Evolutionary conservation across 1,140 invertebrate species (phyloP), one percentile per base, ranked within the genome.

Genomic region (Nephila pilipes): DNA sequence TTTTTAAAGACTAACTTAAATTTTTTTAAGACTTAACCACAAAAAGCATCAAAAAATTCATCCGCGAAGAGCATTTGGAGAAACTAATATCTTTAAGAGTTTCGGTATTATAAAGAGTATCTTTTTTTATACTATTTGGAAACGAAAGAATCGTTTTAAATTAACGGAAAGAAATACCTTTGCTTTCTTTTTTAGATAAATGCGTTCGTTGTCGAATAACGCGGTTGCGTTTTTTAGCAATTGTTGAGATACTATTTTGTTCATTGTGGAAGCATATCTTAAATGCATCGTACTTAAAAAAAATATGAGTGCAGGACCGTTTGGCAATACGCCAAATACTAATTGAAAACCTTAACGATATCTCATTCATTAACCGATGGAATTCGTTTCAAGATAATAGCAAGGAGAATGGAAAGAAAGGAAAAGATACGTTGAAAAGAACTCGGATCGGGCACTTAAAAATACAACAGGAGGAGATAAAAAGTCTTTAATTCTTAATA

Each of bases 291-390:
- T 5, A 36, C 4, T 25, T 36, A 29, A 20, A 75, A 14, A 69
- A 75, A 75, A 75, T 32, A 32, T 75, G 32, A 75, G 60, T 29
- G 29, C 2, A 16, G 18, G 10, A 25, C 18, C 16, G 12, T 32
- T 16, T 75, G 69, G 69, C 69, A 75, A 32, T 29, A 75, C 16
- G 18, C 69, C 69, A 75, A 75, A 75, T 75, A 29, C 69, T 75
- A 75, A 75, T 75, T 75, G 69, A 36, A 75, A 32, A 18, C 18
- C 69, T 75, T 75, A 32, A 75, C 29, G 69, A 65, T 65, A 65
- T 65, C 69, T 75, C 29, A 75, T 75, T 75, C 69, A 75, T 75
- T 75, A 75, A 75, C 69, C 36, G 69, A 75, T 75, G 69, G 69
- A 75, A 75, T 75, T 75, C 32, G 69, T 18, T 32, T 20, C 69